A percentile compares a stretch with the other conserved stretches of the same genome.
These are phyloP conservation scores for Eulemur rufifrons DNA, from an alignment of 2,113 vertebrate species.

Conservation along the genomic window DNA sequence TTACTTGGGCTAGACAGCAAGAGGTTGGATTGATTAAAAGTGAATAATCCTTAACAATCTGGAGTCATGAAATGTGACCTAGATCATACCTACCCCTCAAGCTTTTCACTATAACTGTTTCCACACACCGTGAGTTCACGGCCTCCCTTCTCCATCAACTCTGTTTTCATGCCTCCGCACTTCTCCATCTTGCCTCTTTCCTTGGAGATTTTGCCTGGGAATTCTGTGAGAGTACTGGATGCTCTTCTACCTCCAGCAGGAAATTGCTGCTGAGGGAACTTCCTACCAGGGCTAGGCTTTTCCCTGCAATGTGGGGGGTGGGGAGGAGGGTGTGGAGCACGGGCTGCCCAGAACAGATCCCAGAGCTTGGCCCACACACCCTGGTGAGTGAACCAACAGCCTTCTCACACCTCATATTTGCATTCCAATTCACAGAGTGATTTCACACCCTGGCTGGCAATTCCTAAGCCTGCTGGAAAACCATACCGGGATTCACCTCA, in stretches of 20 bases:
- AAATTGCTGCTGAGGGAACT: constrained; percentile 54
- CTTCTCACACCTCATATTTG: neutral
- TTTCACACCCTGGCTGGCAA: constrained; percentile 48
- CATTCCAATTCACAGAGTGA: constrained; percentile 17
- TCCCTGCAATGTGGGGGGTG: neutral
- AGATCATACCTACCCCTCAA: neutral
- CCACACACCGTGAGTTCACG: neutral
- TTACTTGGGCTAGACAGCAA: constrained; percentile 5
- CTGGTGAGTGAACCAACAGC: neutral
- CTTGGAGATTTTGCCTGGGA: constrained; percentile 23
- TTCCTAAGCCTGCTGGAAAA: constrained; percentile 33
- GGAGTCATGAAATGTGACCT: neutral
- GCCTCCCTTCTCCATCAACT: constrained; percentile 1
- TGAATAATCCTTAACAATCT: neutral
- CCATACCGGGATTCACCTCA: constrained; percentile 50
- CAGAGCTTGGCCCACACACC: neutral
- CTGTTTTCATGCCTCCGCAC: constrained; percentile 9
- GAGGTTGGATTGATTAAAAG: constrained; percentile 13
- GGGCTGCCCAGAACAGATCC: neutral
- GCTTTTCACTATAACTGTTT: neutral
- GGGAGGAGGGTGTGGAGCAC: neutral
- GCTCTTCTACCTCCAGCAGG: constrained; percentile 38
- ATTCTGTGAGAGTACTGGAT: neutral
- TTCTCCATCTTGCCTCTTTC: constrained; percentile 20
- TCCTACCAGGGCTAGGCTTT: constrained; percentile 4